Evolutionary conservation across 2,888 invertebrate species (phyloP).

Genomic region (Diadegma fenestrale): DNA sequence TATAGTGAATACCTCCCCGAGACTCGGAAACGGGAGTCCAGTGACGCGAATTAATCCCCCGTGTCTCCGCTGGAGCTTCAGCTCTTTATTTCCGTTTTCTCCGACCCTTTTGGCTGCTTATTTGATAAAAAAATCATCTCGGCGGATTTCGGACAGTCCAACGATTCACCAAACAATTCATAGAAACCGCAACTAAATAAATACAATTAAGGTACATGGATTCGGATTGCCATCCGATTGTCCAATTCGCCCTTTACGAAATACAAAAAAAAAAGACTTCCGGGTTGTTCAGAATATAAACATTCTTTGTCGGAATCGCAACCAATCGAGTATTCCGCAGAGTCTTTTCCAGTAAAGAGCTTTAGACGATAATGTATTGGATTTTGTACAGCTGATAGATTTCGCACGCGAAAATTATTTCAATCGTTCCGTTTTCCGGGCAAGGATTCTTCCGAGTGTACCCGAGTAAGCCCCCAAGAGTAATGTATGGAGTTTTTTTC

Average conservation of each 20-base stretch:
- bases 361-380: conserved; percentile 51
- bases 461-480: conserved; percentile 72
- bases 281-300: neutral
- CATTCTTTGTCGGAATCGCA: neutral
- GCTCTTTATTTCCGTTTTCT: neutral
- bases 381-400: conserved; percentile 73
- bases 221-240: neutral
- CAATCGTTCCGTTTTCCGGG: conserved; percentile 68
- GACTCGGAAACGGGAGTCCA: conserved; percentile 48
- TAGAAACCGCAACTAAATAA: neutral
- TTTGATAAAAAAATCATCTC: conserved; percentile 41
- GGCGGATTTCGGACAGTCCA: neutral
- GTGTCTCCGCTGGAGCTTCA: conserved; percentile 22
- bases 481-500: conserved; percentile 46
- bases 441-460: conserved; percentile 74
- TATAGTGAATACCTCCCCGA: conserved; percentile 51
- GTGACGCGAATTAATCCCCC: conserved; percentile 54
- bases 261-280: neutral
- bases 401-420: conserved; percentile 19
- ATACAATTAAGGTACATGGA: neutral
- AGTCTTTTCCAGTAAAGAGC: neutral
- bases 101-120: neutral
- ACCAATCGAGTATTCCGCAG: neutral
- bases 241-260: neutral
- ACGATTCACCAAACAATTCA: neutral